Base-by-base conservation (phyloP, 2,113 vertebrate species). In the Machaerirhynchus nigripectus region DNA sequence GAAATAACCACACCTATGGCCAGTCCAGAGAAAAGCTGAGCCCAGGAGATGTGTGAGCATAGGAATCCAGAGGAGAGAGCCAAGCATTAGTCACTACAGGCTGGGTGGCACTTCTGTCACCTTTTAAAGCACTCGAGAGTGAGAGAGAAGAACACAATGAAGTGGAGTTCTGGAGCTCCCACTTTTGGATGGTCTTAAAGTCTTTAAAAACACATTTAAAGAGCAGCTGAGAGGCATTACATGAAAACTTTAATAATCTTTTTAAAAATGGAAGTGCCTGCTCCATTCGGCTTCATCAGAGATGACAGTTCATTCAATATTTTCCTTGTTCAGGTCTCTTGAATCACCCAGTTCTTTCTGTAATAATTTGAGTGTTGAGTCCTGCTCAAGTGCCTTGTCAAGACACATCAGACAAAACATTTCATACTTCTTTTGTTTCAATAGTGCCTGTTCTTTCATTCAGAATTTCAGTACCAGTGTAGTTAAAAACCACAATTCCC, bases 271-370 rank as follows among this genome's bases (percentile, higher is more conserved):
- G 55, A 47, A 95, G 42, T 67, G 52, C 44, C 75, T 77, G 21
- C 47, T 83, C 55, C 67, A 67, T 77, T 91, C 55, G 40, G 21
- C 64, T 86, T 95, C 57, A 86, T 50, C 50, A 52, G 63, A 93
- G 68, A 70, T 89, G 89, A 89, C 56, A 81, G 73, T 68, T 92
- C 57, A 85, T 80, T 94, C 89, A 95, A 27, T 93, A 77, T 96
- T 81, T 93, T 14, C 77, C 70, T 68, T 79, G 55, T 69, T 90
- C 28, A 10, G 53, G 52, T 88, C 79, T 90, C 85, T 49, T 80
- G 64, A 93, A 69, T 84, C 83, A 73, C 16, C 64, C 69, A 65
- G 1, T 56, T 89, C 84, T 80, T 93, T 81, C 91, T 88, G 55
- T 69, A 79, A 44, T 84, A 85, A 86, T 82, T 68, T 70, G 44